Evolutionary conservation across 2,888 invertebrate species (phyloP).

Genomic region (Orthonychiurus folsomi): DNA sequence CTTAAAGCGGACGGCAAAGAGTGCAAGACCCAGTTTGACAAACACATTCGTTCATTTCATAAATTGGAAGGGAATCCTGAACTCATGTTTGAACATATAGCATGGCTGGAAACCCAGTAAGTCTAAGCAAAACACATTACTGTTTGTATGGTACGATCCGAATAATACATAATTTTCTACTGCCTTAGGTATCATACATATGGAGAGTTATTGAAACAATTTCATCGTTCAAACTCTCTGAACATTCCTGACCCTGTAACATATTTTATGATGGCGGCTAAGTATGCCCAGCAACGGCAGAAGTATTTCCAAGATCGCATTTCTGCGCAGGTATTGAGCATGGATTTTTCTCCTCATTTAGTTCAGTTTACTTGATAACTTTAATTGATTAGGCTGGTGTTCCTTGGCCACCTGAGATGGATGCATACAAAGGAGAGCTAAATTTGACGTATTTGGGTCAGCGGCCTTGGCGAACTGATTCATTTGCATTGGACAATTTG

Average conservation of each 20-base stretch:
- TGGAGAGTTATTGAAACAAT: slow-evolving; percentile 33
- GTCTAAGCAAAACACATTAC: slow-evolving; percentile 41
- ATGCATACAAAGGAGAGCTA: slow-evolving; percentile 19
- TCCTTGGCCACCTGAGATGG: slow-evolving; percentile 28
- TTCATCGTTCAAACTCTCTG: slow-evolving; percentile 19
- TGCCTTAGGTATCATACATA: slow-evolving; percentile 30
- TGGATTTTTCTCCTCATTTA: neutral
- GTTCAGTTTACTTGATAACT: neutral
- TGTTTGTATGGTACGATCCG: neutral
- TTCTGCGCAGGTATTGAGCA: neutral
- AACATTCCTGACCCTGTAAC: slow-evolving; percentile 34
- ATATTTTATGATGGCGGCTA: slow-evolving; percentile 31
- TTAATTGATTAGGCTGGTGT: slow-evolving; percentile 9
- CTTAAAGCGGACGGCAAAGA: slow-evolving; percentile 80
- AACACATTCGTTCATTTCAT: slow-evolving; percentile 83
- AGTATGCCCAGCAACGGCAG: slow-evolving; percentile 29
- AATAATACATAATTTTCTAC: neutral
- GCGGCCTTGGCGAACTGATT: slow-evolving; percentile 33
- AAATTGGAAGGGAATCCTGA: slow-evolving; percentile 67
- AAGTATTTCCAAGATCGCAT: slow-evolving; percentile 10
- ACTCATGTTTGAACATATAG: slow-evolving; percentile 85
- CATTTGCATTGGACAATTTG: slow-evolving; percentile 24
- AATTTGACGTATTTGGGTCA: slow-evolving; percentile 32
- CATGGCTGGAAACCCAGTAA: slow-evolving; percentile 90
- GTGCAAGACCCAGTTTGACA: slow-evolving; percentile 86